A percentile compares a stretch with the other conserved stretches of the same genome.
phyloP scores from a whole-genome alignment of 2,888 invertebrate species.

The Choristoneura rosaceana region DNA sequence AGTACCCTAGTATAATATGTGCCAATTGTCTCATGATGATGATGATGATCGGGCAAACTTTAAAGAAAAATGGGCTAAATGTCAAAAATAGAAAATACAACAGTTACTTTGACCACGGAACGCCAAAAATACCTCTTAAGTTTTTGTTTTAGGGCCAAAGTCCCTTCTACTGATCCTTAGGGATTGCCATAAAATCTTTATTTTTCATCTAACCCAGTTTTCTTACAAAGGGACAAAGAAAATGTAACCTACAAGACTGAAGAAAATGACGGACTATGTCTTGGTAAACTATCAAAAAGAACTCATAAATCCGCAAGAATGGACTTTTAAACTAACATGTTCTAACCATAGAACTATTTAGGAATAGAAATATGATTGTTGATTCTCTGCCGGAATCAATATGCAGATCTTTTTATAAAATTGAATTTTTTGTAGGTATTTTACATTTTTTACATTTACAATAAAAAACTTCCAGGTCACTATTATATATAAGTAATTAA shows the following conservation, averaged over 20 bases:
- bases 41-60: too few species aligned
- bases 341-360: background rate
- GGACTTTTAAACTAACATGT: background rate
- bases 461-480: too few species aligned
- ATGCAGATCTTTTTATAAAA: too few species aligned
- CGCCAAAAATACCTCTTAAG: background rate
- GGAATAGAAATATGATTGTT: too few species aligned
- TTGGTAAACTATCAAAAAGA: background rate
- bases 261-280: background rate
- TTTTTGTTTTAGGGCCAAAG: background rate
- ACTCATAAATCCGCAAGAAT: background rate
- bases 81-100: background rate
- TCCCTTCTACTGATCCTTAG: background rate
- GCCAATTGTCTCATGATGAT: too few species aligned
- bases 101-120: background rate
- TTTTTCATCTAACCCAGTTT: conserved; percentile 1
- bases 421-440: too few species aligned
- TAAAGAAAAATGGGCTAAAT: background rate
- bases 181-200: background rate
- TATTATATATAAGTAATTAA: too few species aligned
- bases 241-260: background rate
- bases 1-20: too few species aligned
- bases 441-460: too few species aligned
- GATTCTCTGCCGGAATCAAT: too few species aligned
- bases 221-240: background rate